Evolutionary conservation across 2,797 vertebrate species (phyloP).

Genomic region (Myoxocephalus aenaeus): DNA sequence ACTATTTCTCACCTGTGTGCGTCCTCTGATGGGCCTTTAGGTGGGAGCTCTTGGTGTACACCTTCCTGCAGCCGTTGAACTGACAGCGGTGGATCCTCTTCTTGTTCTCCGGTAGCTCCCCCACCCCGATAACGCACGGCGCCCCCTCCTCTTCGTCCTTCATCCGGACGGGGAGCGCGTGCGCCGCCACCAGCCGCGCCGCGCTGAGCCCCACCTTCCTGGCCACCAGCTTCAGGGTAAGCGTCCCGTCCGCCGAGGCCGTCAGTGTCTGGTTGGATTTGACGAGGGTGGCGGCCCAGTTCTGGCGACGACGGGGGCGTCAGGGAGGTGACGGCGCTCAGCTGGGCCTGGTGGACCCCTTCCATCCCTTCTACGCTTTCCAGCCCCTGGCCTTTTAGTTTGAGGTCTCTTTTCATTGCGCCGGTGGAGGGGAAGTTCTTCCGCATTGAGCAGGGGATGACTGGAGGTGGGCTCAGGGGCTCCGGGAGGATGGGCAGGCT

Average conservation of each 20-base stretch:
- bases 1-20: conserved; percentile 91
- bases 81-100: conserved; percentile 99
- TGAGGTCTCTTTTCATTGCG: conserved; percentile 62
- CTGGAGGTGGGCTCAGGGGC: conserved; percentile 83
- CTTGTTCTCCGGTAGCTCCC: conserved; percentile 95
- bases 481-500: conserved; percentile 80
- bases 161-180: conserved; percentile 75
- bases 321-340: conserved; percentile 97
- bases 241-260: conserved; percentile 91
- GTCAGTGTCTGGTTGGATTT: conserved; percentile 94
- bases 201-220: conserved; percentile 93
- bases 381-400: conserved; percentile 60
- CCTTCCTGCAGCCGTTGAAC: conserved; percentile 99
- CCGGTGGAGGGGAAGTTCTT: conserved; percentile 72
- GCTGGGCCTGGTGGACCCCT: conserved; percentile 93
- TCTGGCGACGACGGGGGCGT: conserved; percentile 98
- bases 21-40: conserved; percentile 99
- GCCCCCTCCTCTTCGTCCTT: conserved; percentile 91
- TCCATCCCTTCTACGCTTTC: conserved; percentile 78
- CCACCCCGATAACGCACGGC: conserved; percentile 56
- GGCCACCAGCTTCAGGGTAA: conserved; percentile 94
- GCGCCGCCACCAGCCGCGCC: conserved; percentile 87
- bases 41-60: conserved; percentile 99
- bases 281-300: conserved; percentile 94
- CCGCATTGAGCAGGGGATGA: conserved; percentile 84